Percentiles rank a stretch among this genome's conserved stretches.
phyloP scores from a whole-genome alignment of 2,888 invertebrate genomes.

The Papilio gigon region DNA sequence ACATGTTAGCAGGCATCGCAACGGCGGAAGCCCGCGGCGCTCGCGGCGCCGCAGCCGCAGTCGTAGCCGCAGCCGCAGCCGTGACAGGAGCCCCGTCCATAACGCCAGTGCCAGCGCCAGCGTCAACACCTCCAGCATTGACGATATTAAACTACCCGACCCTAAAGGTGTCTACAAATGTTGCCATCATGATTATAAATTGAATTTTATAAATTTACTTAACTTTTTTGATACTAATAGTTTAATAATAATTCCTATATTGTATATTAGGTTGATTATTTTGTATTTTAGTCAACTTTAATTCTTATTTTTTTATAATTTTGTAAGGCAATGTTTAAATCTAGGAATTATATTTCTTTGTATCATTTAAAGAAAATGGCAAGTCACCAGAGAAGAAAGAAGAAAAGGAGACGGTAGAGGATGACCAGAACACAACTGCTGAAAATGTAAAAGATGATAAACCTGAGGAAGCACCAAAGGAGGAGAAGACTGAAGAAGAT shows the following conservation, averaged over 20 bases:
- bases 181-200: too few relatives aligned
- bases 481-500: slow-evolving; percentile 61
- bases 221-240: not conserved
- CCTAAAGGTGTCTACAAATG: slow-evolving; percentile 61
- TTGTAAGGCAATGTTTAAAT: not conserved
- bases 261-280: slow-evolving; percentile 2
- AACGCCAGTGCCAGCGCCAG: slow-evolving; percentile 51
- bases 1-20: slow-evolving; percentile 63
- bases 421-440: slow-evolving; percentile 60
- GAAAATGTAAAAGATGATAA: slow-evolving; percentile 67
- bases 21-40: slow-evolving; percentile 74
- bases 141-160: slow-evolving; percentile 67
- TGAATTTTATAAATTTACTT: too few relatives aligned
- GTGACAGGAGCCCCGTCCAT: not conserved
- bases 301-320: not conserved
- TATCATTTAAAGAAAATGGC: slow-evolving; percentile 65
- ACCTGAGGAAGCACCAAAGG: slow-evolving; percentile 57
- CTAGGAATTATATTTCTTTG: not conserved
- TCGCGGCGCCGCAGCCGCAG: slow-evolving; percentile 64
- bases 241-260: too few relatives aligned
- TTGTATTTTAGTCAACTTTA: not conserved
- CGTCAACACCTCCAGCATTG: slow-evolving; percentile 60
- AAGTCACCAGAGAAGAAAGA: slow-evolving; percentile 75
- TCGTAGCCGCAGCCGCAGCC: not conserved
- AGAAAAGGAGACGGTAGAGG: slow-evolving; percentile 67